These are phyloP conservation scores for Drosophila mimica DNA, from an alignment of 2,888 invertebrate genomes.

Conservation along the genomic window DNA sequence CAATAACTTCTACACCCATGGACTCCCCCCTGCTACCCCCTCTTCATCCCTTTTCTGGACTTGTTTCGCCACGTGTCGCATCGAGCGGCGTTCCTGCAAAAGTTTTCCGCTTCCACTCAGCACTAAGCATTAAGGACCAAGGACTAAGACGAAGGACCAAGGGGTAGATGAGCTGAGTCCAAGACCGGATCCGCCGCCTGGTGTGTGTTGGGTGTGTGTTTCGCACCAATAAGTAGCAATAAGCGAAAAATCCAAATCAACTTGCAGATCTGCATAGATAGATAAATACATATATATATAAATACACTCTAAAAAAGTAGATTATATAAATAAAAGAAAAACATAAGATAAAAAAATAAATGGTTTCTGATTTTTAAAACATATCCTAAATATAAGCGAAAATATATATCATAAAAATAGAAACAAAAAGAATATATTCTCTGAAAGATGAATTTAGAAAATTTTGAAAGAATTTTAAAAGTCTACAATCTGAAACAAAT, in stretches of 20 bases:
- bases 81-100: slow-evolving; percentile 37
- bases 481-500: neutral
- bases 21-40: neutral
- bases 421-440: no score
- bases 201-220: slow-evolving; percentile 10
- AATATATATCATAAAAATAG: no score
- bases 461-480: no score
- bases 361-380: no score
- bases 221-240: slow-evolving; percentile 51
- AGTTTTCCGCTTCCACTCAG: slow-evolving; percentile 49
- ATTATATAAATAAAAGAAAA: neutral
- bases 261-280: slow-evolving; percentile 2
- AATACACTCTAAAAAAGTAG: neutral
- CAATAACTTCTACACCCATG: neutral
- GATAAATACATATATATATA: neutral
- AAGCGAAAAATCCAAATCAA: slow-evolving; percentile 29
- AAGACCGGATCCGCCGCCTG: slow-evolving; percentile 31
- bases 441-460: no score
- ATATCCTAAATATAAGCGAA: no score
- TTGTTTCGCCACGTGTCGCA: slow-evolving; percentile 59
- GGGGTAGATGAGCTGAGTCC: slow-evolving; percentile 18
- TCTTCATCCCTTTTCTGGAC: slow-evolving; percentile 2
- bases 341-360: neutral
- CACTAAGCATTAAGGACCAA: neutral
- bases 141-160: neutral